phyloP scores from a whole-genome alignment of 2,113 vertebrate species.

The Taurulus bubalis region DNA sequence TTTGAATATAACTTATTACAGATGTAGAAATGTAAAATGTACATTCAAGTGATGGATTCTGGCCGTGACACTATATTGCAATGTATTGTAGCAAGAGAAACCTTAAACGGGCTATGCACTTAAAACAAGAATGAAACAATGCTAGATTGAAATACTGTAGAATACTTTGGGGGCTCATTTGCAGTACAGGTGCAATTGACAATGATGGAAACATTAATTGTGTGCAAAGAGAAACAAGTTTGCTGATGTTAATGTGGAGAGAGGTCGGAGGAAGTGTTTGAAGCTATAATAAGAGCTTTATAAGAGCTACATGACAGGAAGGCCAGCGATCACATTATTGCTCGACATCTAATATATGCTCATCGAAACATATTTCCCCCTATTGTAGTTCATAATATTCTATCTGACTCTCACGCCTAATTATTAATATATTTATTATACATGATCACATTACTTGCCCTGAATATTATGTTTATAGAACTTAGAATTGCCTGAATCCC shows the following conservation, averaged over 20 bases:
- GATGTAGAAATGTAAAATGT: too few species aligned
- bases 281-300: neutral
- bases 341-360: neutral
- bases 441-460: neutral
- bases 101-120: neutral
- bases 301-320: neutral
- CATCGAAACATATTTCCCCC: neutral
- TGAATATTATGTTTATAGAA: too few species aligned
- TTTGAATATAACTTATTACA: too few species aligned
- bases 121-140: neutral
- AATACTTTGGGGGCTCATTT: neutral
- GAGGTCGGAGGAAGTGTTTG: neutral
- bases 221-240: too few species aligned
- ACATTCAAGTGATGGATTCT: too few species aligned
- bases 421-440: neutral
- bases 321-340: neutral
- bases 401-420: neutral
- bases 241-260: too few species aligned
- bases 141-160: neutral
- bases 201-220: neutral
- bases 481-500: too few species aligned
- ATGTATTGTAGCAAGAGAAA: neutral
- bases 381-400: neutral
- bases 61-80: too few species aligned
- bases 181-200: neutral